Evolutionary conservation across 2,113 vertebrate genomes (phyloP).

Genomic region (Rousettus leschenaultii): DNA sequence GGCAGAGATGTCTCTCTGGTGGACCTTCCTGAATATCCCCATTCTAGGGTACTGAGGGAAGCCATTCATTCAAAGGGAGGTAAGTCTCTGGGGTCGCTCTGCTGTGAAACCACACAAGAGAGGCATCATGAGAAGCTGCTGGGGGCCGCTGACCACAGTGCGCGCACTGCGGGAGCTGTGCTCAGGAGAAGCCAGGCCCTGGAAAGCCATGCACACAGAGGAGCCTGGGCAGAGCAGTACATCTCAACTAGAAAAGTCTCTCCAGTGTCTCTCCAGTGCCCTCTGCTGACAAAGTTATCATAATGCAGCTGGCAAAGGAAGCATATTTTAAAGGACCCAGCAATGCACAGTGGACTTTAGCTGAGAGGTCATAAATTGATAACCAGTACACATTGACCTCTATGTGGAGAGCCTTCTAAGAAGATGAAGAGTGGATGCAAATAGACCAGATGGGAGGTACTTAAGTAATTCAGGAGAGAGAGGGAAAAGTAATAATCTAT

Average conservation of each 20-base stretch:
- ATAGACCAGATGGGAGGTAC: neutral
- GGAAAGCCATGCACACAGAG: rapidly evolving
- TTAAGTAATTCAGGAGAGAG: neutral
- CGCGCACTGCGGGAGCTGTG: neutral
- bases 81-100: neutral
- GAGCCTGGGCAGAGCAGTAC: neutral
- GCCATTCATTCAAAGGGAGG: neutral
- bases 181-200: neutral
- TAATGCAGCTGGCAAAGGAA: neutral
- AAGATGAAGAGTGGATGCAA: neutral
- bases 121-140: neutral
- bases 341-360: neutral
- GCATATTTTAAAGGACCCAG: neutral
- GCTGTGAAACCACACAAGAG: neutral
- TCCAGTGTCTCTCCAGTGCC: neutral
- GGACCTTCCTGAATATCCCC: neutral
- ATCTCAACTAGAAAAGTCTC: neutral
- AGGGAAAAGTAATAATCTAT: neutral
- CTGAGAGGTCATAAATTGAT: neutral
- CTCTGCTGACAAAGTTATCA: neutral
- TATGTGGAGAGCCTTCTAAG: neutral
- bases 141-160: neutral
- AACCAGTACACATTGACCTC: neutral
- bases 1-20: neutral
- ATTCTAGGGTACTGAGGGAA: neutral